phyloP scores from a whole-genome alignment of 2,888 invertebrate genomes.

The Aplocera efformata region DNA sequence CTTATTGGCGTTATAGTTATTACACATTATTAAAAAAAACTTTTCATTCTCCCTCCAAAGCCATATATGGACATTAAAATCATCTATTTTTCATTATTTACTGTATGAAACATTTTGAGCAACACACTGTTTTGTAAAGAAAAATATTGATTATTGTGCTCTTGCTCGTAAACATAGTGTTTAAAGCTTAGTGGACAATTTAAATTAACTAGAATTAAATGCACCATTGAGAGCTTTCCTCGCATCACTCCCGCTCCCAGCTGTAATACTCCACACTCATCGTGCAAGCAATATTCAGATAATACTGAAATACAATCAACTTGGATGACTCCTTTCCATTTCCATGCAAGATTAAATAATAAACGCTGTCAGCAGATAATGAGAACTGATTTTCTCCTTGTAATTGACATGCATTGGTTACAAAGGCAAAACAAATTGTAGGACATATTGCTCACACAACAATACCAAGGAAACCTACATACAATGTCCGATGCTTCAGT shows the following conservation, averaged over 20 bases:
- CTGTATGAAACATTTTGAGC: conserved; percentile 53
- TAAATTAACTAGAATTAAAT: conserved; percentile 77
- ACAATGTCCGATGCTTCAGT: conserved; percentile 39
- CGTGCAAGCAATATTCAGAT: conserved; percentile 68
- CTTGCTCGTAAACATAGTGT: conserved; percentile 59
- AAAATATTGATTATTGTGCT: conserved; percentile 67
- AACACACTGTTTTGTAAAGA: conserved; percentile 56
- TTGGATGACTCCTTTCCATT: conserved; percentile 46
- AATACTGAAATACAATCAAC: conserved; percentile 55
- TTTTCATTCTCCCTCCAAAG: conserved; percentile 60
- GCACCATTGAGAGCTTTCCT: conserved; percentile 67
- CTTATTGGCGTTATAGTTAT: conserved; percentile 65
- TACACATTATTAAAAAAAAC: conserved; percentile 65
- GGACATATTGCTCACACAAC: conserved; percentile 64
- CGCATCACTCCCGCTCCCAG: conserved; percentile 42
- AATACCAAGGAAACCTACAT: conserved; percentile 43
- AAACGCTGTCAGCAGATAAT: conserved; percentile 24
- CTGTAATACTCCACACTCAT: conserved; percentile 42
- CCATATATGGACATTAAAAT: conserved; percentile 56
- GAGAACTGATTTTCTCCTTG: conserved; percentile 33
- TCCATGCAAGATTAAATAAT: conserved; percentile 35
- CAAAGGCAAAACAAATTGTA: conserved; percentile 30
- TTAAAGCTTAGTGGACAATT: conserved; percentile 75
- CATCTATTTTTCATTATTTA: conserved; percentile 45
- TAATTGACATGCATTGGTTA: conserved; percentile 62